phyloP scores from a whole-genome alignment of 2,113 vertebrate species.

The Limnothrissa miodon region DNA sequence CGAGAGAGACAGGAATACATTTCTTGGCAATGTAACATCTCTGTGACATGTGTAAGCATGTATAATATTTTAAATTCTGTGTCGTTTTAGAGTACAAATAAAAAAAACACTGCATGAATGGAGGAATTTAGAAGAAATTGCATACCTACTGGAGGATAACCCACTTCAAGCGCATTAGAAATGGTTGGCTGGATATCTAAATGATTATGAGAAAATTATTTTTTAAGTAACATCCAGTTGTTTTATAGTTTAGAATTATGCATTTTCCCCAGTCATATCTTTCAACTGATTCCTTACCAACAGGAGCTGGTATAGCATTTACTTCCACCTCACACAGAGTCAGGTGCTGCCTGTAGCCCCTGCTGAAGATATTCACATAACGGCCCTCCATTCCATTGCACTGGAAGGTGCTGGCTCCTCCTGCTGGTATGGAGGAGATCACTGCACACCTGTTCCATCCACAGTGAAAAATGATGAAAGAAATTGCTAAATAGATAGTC shows the following conservation, averaged over 20 bases:
- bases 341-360: not conserved
- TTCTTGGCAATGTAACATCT: not conserved
- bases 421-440: slow-evolving; percentile 35
- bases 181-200: not conserved
- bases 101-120: too few relatives aligned
- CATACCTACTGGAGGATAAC: not conserved
- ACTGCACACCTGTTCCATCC: not conserved
- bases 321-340: slow-evolving; percentile 45
- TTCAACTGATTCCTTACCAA: not conserved
- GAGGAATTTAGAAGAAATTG: not conserved
- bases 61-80: not conserved
- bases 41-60: not conserved
- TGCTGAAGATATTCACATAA: slow-evolving; percentile 31
- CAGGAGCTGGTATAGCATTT: slow-evolving; percentile 32
- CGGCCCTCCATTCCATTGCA: slow-evolving; percentile 31
- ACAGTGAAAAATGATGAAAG: not conserved
- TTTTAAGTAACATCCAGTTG: too few relatives aligned
- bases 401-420: slow-evolving; percentile 32
- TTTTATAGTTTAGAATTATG: too few relatives aligned
- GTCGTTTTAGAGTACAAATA: too few relatives aligned
- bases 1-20: slow-evolving; percentile 1
- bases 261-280: not conserved
- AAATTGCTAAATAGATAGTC: not conserved
- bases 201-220: not conserved
- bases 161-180: not conserved